A percentile compares a stretch with the other conserved stretches of the same genome.
phyloP scores from a whole-genome alignment of 2,888 invertebrate species.

The Anorthoa munda region DNA sequence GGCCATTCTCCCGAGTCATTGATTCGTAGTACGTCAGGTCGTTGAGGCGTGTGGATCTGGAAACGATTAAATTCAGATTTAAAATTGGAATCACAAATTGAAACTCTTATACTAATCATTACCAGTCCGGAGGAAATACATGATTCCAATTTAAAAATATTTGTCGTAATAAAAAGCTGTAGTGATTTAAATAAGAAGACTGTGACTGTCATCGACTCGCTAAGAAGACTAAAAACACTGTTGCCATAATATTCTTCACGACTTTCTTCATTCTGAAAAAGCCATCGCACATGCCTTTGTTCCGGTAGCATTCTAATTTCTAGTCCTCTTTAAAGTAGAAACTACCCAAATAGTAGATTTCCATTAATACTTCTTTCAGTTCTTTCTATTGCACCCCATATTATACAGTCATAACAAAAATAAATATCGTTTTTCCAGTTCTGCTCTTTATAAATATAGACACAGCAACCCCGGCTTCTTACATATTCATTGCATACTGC shows the following conservation, averaged over 20 bases:
- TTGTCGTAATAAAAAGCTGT: not conserved
- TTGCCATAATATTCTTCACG: too few species aligned
- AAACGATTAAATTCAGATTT: constrained; percentile 15
- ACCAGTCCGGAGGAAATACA: not conserved
- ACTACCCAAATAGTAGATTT: not conserved
- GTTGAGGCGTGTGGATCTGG: constrained; percentile 87
- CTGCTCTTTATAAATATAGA: not conserved
- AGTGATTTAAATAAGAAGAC: too few species aligned
- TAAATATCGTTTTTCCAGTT: not conserved
- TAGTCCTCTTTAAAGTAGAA: not conserved
- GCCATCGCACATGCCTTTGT: not conserved
- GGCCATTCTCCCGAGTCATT: constrained; percentile 89
- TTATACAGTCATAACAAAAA: not conserved
- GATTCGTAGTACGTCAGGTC: constrained; percentile 90
- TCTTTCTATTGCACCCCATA: not conserved
- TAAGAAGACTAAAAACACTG: too few species aligned
- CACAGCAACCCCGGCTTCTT: constrained; percentile 49
- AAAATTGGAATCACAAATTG: not conserved
- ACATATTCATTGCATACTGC: constrained; percentile 90
- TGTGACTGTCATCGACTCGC: too few species aligned
- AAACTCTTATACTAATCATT: too few species aligned
- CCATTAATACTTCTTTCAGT: not conserved
- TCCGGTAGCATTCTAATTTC: not conserved
- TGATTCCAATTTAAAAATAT: not conserved
- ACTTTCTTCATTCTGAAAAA: not conserved